Conservation (phyloP, 1,140 invertebrate genomes). For the Calosoma granatense region DNA sequence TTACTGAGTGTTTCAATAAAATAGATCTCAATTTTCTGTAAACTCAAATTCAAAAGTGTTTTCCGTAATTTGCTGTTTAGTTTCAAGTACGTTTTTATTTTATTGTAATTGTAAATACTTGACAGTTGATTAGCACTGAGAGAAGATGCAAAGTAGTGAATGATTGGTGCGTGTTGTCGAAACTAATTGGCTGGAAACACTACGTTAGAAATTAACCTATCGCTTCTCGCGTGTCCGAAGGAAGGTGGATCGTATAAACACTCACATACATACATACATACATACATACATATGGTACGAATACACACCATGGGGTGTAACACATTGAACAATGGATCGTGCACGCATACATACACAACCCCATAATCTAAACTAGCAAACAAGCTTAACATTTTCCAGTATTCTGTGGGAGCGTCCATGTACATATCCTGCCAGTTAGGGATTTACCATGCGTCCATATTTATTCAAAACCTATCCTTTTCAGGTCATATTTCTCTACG, state of each 20-base stretch:
- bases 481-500: conserved; percentile 9
- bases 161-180: no score
- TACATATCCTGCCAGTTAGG: conserved; percentile 14
- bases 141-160: no score
- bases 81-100: no score
- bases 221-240: no score
- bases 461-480: conserved; percentile 11
- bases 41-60: no score
- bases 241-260: background rate
- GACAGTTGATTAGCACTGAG: no score
- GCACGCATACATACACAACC: background rate
- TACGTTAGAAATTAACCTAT: no score
- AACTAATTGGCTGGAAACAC: no score
- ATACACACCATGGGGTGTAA: background rate
- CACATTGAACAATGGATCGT: background rate
- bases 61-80: no score
- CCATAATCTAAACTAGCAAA: background rate
- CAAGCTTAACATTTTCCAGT: background rate
- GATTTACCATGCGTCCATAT: conserved; percentile 10
- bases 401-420: conserved; percentile 3
- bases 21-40: no score
- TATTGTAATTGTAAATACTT: no score
- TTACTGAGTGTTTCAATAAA: no score
- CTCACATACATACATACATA: background rate
- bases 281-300: background rate